A percentile compares a stretch with the other conserved stretches of the same genome.
Evolutionary conservation across 2,113 vertebrate genomes (phyloP).

Genomic region (Cyprinodon tularosa): DNA sequence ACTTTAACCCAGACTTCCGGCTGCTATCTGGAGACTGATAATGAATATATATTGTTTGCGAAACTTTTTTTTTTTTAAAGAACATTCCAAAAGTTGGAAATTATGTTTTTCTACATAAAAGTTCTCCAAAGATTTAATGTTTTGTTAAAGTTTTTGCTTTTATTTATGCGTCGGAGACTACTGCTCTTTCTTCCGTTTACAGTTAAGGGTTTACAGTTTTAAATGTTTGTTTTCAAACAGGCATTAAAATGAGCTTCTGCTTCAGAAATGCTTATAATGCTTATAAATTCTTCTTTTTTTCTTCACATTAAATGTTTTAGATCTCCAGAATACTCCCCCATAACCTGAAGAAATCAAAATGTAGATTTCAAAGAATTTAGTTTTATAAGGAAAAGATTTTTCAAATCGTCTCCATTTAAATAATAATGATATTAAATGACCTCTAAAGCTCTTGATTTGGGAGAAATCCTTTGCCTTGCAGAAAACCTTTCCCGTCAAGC

Average conservation of each 20-base stretch:
- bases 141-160: constrained; percentile 30
- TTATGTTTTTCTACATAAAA: constrained; percentile 27
- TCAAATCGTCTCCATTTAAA: too few relatives aligned
- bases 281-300: too few relatives aligned
- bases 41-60: constrained; percentile 8
- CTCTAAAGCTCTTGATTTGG: too few relatives aligned
- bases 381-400: too few relatives aligned
- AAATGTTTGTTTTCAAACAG: constrained; percentile 9
- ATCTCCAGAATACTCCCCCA: too few relatives aligned
- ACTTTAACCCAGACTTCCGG: constrained; percentile 21
- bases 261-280: not conserved
- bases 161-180: constrained; percentile 37
- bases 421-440: too few relatives aligned
- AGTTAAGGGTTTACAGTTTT: constrained; percentile 22
- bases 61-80: constrained; percentile 8
- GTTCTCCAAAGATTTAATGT: constrained; percentile 16
- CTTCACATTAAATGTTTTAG: too few relatives aligned
- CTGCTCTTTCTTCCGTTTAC: constrained; percentile 46
- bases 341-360: too few relatives aligned
- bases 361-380: too few relatives aligned
- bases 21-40: constrained; percentile 21
- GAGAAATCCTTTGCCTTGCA: too few relatives aligned
- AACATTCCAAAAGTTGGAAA: constrained; percentile 30
- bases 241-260: not conserved
- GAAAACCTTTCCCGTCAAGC: too few relatives aligned